Evolutionary conservation across 2,113 vertebrate species (phyloP).

Genomic region (Serinus canaria): DNA sequence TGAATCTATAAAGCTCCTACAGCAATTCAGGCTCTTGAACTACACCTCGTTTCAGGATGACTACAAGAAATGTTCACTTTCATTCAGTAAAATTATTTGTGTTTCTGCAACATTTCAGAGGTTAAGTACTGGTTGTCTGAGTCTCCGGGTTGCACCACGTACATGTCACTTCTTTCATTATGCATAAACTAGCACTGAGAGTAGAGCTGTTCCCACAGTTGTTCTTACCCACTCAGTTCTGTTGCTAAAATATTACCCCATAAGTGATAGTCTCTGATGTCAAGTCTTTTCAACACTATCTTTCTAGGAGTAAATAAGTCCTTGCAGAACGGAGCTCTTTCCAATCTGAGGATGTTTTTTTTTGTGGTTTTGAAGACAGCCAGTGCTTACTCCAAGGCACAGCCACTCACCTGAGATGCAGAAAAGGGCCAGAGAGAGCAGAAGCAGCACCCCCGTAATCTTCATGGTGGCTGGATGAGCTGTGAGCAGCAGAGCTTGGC

Average conservation of each 20-base stretch:
- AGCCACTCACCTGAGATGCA: constrained; percentile 41
- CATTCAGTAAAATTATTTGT: constrained; percentile 42
- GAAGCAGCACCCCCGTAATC: not conserved
- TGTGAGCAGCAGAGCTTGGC: not conserved
- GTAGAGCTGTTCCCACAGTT: constrained; percentile 66
- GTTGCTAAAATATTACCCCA: constrained; percentile 71
- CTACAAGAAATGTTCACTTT: not conserved
- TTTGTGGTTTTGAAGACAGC: constrained; percentile 4
- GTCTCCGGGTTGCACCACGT: constrained; percentile 47
- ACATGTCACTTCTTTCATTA: constrained; percentile 66
- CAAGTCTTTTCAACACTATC: constrained; percentile 71
- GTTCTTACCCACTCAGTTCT: constrained; percentile 70
- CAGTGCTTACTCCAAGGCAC: not conserved
- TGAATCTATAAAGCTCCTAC: not conserved
- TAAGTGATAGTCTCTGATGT: constrained; percentile 72
- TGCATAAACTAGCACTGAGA: constrained; percentile 60
- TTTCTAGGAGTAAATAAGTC: constrained; percentile 69
- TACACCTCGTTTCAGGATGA: not conserved
- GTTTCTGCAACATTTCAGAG: constrained; percentile 38
- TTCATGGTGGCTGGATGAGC: not conserved
- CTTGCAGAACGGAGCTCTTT: constrained; percentile 54
- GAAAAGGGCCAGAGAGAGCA: constrained; percentile 11
- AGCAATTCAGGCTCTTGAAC: not conserved
- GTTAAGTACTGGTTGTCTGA: constrained; percentile 53
- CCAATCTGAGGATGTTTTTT: constrained; percentile 46